phyloP scores from a whole-genome alignment of 2,888 invertebrate genomes.

The Amorpha juglandis region DNA sequence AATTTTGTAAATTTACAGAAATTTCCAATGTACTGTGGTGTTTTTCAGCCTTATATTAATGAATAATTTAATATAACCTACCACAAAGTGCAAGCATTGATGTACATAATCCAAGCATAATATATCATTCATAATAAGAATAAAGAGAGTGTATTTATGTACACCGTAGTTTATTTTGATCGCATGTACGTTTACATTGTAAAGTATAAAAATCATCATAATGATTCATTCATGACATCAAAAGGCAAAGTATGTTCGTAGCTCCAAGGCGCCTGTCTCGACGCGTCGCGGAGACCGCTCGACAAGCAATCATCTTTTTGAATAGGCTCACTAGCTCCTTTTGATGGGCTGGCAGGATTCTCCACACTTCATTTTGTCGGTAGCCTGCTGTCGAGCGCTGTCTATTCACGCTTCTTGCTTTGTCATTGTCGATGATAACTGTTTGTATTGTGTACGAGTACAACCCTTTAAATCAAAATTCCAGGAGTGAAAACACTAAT shows the following conservation, averaged over 20 bases:
- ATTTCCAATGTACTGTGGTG: too few species aligned
- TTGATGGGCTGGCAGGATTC: constrained; percentile 72
- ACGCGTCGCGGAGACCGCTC: constrained; percentile 43
- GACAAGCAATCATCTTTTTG: constrained; percentile 71
- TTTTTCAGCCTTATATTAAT: too few species aligned
- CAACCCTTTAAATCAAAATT: constrained; percentile 64
- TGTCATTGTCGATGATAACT: constrained; percentile 78
- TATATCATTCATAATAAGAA: constrained; percentile 34
- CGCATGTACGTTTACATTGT: constrained; percentile 30
- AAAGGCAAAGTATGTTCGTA: constrained; percentile 52
- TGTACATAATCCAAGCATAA: constrained; percentile 24
- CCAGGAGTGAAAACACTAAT: constrained; percentile 79
- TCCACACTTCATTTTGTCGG: constrained; percentile 72
- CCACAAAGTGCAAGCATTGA: neutral
- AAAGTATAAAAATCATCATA: constrained; percentile 44
- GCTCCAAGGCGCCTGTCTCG: constrained; percentile 44
- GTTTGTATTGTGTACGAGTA: constrained; percentile 63
- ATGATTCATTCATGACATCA: constrained; percentile 58
- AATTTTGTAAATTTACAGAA: too few species aligned
- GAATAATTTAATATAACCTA: neutral
- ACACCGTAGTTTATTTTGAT: constrained; percentile 12
- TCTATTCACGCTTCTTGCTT: constrained; percentile 65
- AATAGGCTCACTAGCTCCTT: constrained; percentile 65
- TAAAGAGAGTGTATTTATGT: constrained; percentile 17
- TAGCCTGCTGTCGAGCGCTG: constrained; percentile 54